Base-by-base conservation (phyloP, 2,888 invertebrate species). In the Bruchidius siliquastri region DNA sequence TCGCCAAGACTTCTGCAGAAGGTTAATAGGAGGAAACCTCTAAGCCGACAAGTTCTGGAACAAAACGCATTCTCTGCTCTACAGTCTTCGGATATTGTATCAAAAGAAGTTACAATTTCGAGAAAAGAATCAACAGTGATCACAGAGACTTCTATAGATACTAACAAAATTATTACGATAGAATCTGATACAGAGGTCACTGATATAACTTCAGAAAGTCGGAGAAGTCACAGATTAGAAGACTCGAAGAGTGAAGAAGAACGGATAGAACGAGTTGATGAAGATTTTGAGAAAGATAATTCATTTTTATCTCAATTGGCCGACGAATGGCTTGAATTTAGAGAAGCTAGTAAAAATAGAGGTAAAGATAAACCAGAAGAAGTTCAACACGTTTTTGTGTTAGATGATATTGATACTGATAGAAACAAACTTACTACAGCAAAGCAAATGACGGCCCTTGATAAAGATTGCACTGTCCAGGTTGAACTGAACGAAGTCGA, bases 11-110 rank as follows among this genome's bases (percentile, higher is more conserved):
- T 74, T 20, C n/a, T 72, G n/a, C 70, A 73, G 10, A 76, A 75
- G 73, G 49, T 80, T 18, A 78, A 76, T 68, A 77, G 79, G 66
- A 77, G 81, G 26, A 81, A 78, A 75, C 81, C 83, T 2, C 74
- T 83, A 3, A 78, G 80, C 68, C 75, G 82, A 67, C 71, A 78
- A 71, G 83, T 82, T n/a, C 74, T 83, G 32, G 82, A 82, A 73
- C 77, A 79, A 20, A 82, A 82, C 71, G 75, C 82, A 6, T 76
- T 80, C 67, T 77, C 77, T 21, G 78, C 76, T 4, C 21, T 68
- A 49, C 49, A 49, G 6, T 49, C 49, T 49, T 49, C 49, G 6
- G 13, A 49, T 8, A 13, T 49, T 1, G 49, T 13, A 13, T 49
- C 49, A 13, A 49, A 49, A 18, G 49, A 49, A 18, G 49, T 49